phyloP scores from a whole-genome alignment of 2,888 invertebrate species.

The Pseudococcus viburni region DNA sequence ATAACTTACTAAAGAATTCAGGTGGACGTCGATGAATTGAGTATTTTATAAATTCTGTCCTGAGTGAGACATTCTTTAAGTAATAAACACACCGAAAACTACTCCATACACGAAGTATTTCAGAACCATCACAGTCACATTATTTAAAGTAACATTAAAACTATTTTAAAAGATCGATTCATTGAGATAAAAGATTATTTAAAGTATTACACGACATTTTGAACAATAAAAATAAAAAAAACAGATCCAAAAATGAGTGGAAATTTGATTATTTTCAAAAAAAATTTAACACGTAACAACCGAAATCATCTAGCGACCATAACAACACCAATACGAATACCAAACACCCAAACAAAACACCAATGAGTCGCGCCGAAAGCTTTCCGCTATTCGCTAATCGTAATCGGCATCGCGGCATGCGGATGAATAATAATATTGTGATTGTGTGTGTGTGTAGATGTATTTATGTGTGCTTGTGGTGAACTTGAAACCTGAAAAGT shows the following conservation, averaged over 20 bases:
- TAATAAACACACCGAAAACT: background rate
- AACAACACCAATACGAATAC: constrained; percentile 2
- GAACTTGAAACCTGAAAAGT: background rate
- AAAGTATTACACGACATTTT: background rate
- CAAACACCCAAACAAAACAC: constrained; percentile 36
- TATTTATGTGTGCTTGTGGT: background rate
- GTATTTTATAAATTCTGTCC: background rate
- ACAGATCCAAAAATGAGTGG: background rate
- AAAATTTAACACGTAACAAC: constrained; percentile 18
- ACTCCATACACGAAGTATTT: constrained; percentile 5
- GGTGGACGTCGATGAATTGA: background rate
- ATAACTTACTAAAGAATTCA: background rate
- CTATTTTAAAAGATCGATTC: background rate
- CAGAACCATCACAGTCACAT: constrained; percentile 12
- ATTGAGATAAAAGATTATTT: background rate
- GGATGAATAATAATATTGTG: background rate
- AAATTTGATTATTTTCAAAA: background rate
- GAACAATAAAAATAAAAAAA: background rate
- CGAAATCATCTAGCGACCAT: constrained; percentile 10
- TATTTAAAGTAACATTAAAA: background rate
- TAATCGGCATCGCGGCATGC: background rate
- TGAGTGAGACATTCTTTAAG: background rate
- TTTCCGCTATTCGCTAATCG: constrained; percentile 19
- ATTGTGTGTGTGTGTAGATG: background rate
- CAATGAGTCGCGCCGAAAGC: constrained; percentile 21